Conservation (phyloP, 2,888 invertebrate genomes). For the Plutella xylostella region DNA sequence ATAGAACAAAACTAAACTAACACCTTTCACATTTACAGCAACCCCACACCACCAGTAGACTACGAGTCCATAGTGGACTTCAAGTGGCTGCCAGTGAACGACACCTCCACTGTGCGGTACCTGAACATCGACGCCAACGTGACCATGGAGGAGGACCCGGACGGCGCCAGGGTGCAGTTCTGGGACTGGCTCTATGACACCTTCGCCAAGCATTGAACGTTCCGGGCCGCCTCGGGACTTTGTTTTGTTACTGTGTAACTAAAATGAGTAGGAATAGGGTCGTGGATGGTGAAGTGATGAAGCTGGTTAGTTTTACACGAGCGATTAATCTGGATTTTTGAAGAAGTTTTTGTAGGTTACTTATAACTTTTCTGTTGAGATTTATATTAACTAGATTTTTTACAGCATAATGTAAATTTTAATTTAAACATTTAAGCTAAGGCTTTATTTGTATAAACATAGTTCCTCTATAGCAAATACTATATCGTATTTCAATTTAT, state of each 20-base stretch:
- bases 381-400: no score
- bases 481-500: no score
- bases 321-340: not conserved
- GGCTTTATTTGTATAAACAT: no score
- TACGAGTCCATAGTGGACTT: conserved; percentile 59
- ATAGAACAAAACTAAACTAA: no score
- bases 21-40: conserved; percentile 33
- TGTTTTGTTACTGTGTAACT: conserved; percentile 6
- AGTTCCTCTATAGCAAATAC: no score
- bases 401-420: no score
- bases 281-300: not conserved
- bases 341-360: not conserved
- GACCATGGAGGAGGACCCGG: conserved; percentile 61
- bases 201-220: conserved; percentile 23
- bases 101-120: conserved; percentile 44
- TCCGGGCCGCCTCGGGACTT: not conserved
- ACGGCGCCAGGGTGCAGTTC: conserved; percentile 62
- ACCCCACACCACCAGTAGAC: conserved; percentile 66
- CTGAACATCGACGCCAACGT: conserved; percentile 68
- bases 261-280: not conserved
- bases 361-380: not conserved
- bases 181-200: conserved; percentile 67
- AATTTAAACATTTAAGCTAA: no score
- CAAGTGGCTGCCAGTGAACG: conserved; percentile 64
- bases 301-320: not conserved